Evolutionary conservation across 35 echinoderm and acorn worm species (phyloP).

Genomic region (Chiridota heheva): DNA sequence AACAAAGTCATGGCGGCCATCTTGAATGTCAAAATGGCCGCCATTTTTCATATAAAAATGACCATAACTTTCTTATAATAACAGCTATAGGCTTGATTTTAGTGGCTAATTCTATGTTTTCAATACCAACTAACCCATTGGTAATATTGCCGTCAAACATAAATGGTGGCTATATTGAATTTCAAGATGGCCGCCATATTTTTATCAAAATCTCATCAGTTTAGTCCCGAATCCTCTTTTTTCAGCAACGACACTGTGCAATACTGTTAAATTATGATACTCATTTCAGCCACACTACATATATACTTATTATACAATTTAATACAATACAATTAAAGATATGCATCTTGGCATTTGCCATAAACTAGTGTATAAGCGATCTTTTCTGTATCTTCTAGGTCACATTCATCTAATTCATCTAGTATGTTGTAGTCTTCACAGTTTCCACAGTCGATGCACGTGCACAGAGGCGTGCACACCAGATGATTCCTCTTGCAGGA

Average conservation of each 20-base stretch:
- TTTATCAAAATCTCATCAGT: not conserved
- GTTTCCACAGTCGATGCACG: constrained; percentile 18
- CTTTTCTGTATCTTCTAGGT: constrained; percentile 17
- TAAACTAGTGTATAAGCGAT: not conserved
- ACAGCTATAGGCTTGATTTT: not conserved
- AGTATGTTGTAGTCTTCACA: not conserved
- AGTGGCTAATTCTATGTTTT: not conserved
- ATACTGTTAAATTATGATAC: not conserved
- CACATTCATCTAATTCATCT: constrained; percentile 7
- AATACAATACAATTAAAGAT: not conserved
- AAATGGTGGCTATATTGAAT: not conserved
- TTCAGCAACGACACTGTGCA: not conserved
- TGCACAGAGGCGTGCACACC: constrained; percentile 15
- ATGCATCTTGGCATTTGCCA: not conserved
- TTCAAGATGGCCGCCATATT: not conserved
- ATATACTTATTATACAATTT: not conserved
- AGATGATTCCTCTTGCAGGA: constrained; percentile 22
- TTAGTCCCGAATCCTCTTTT: not conserved
- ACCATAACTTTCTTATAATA: not conserved
- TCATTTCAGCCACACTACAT: not conserved
- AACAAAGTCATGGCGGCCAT: not conserved
- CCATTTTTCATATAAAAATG: constrained; percentile 13
- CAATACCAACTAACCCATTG: not conserved
- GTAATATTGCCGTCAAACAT: not conserved
- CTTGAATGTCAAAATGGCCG: constrained; percentile 19